Percentiles rank a stretch among this genome's conserved stretches.
phyloP scores from a whole-genome alignment of 2,888 invertebrate species.

The Nomada fucata region DNA sequence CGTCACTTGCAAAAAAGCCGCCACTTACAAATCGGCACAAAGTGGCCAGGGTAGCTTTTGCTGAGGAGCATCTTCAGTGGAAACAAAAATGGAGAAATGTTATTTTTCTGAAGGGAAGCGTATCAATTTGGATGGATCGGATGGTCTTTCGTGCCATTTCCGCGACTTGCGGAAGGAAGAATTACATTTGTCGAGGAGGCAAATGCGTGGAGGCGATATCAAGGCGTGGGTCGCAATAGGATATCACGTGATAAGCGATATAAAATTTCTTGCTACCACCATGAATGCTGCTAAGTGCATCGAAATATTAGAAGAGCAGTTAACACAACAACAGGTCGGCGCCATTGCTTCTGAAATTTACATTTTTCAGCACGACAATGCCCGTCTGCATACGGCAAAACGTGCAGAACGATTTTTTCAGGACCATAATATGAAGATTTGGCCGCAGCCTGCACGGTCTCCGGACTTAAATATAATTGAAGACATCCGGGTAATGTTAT shows the following conservation, averaged over 20 bases:
- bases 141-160: conserved; percentile 37
- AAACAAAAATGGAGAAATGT: conserved; percentile 23
- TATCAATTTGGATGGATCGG: conserved; percentile 42
- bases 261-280: conserved; percentile 2
- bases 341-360: conserved; percentile 11
- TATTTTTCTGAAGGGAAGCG: conserved; percentile 44
- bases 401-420: conserved; percentile 1
- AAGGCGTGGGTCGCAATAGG: neutral
- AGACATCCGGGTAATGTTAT: conserved; percentile 5
- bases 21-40: neutral
- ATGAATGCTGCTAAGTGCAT: conserved; percentile 12
- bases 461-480: conserved; percentile 7
- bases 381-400: neutral
- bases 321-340: conserved; percentile 5
- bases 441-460: neutral
- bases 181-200: conserved; percentile 18
- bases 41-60: conserved; percentile 17
- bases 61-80: conserved; percentile 12
- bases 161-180: conserved; percentile 38
- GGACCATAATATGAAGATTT: conserved; percentile 12
- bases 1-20: conserved; percentile 21
- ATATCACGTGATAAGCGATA: neutral
- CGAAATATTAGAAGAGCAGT: conserved; percentile 22
- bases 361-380: conserved; percentile 20
- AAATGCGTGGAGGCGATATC: conserved; percentile 1